phyloP scores from a whole-genome alignment of 2,888 invertebrate species.

The Acanthococcus lagerstroemiae region DNA sequence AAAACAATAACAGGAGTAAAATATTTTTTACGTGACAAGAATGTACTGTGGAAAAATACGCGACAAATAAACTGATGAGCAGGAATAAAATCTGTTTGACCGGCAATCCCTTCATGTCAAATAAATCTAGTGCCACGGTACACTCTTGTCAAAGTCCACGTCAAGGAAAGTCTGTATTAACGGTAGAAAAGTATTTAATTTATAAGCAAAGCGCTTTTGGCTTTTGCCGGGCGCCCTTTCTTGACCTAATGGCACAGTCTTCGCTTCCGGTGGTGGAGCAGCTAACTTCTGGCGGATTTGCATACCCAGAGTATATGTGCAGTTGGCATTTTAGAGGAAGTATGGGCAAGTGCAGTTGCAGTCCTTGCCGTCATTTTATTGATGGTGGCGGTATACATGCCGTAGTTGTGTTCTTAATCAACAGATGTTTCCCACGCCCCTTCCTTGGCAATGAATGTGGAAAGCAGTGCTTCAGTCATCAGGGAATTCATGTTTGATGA shows the following conservation, averaged over 20 bases:
- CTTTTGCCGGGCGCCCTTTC: conserved; percentile 4
- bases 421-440: neutral
- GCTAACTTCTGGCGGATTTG: conserved; percentile 6
- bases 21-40: neutral
- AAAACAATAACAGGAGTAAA: neutral
- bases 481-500: neutral
- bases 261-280: conserved; percentile 6
- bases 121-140: neutral
- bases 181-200: neutral
- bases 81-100: neutral
- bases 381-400: neutral
- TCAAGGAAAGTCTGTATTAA: neutral
- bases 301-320: conserved; percentile 11
- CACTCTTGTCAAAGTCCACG: neutral
- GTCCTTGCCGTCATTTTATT: neutral
- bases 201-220: neutral
- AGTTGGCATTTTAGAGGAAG: neutral
- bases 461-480: neutral
- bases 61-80: neutral
- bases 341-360: conserved; percentile 7
- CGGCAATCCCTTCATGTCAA: neutral
- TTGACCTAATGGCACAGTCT: conserved; percentile 6
- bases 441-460: neutral
- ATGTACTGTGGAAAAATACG: neutral
- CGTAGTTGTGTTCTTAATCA: neutral